Evolutionary conservation across 2,888 invertebrate genomes (phyloP).

Genomic region (Anthrax anthrax): DNA sequence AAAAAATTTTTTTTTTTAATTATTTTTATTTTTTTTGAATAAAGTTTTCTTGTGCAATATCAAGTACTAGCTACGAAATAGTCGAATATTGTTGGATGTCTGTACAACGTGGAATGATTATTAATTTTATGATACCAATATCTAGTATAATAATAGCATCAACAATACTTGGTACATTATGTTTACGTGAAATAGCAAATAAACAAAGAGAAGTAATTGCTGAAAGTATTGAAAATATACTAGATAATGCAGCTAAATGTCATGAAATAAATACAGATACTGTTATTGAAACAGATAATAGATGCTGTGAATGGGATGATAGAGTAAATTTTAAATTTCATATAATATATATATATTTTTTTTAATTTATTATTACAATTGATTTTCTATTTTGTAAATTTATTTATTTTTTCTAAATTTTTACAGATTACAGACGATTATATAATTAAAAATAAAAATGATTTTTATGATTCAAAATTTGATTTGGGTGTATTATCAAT

Average conservation of each 20-base stretch:
- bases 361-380: neutral
- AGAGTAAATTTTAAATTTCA: constrained; percentile 6
- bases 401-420: neutral
- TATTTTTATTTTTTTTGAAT: constrained; percentile 11
- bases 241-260: constrained; percentile 12
- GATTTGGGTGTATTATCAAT: constrained; percentile 34
- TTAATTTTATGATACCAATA: constrained; percentile 60
- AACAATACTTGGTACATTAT: constrained; percentile 43
- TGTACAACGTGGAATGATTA: constrained; percentile 58
- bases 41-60: constrained; percentile 49
- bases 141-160: constrained; percentile 51
- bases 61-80: constrained; percentile 56
- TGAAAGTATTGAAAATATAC: constrained; percentile 15
- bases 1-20: neutral
- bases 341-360: neutral
- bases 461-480: constrained; percentile 27
- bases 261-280: constrained; percentile 10
- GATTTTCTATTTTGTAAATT: neutral
- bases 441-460: constrained; percentile 2
- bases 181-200: constrained; percentile 32
- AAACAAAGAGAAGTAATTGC: constrained; percentile 15
- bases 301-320: constrained; percentile 13
- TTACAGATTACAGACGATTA: neutral
- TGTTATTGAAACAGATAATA: constrained; percentile 11
- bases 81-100: constrained; percentile 65